Evolutionary conservation across 2,113 vertebrate genomes (phyloP).

Genomic region (Ariopsis seemanni): DNA sequence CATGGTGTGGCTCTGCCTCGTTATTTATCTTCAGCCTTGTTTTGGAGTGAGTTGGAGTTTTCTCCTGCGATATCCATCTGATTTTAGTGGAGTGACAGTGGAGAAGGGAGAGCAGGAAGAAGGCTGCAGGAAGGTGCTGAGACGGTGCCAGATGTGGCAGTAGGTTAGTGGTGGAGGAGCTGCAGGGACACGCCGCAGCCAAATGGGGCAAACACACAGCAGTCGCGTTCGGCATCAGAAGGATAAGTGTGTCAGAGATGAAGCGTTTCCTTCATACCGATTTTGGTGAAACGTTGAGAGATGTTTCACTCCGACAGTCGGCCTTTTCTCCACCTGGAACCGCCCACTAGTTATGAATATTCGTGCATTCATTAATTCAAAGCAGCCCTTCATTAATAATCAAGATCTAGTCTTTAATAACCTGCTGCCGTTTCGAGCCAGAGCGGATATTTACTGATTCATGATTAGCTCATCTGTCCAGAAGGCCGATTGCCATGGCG

Average conservation of each 20-base stretch:
- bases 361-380: not conserved
- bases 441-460: not conserved
- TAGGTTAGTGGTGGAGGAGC: not conserved
- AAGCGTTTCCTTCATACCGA: not conserved
- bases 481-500: too few relatives aligned
- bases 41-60: not conserved
- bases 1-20: not conserved
- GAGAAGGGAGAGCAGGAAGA: not conserved
- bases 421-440: not conserved
- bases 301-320: not conserved
- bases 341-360: conserved; percentile 10
- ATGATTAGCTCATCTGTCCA: not conserved
- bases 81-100: not conserved
- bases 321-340: not conserved
- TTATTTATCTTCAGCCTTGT: conserved; percentile 9
- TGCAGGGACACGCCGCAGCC: not conserved
- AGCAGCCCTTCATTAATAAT: conserved; percentile 12
- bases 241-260: not conserved
- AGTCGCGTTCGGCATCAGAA: not conserved
- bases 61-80: not conserved
- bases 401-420: not conserved
- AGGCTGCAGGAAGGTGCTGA: not conserved
- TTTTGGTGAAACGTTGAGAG: not conserved
- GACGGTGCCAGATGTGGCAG: not conserved
- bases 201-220: not conserved